Evolutionary conservation across 1,140 invertebrate species (phyloP).

Genomic region (Ostrea edulis): DNA sequence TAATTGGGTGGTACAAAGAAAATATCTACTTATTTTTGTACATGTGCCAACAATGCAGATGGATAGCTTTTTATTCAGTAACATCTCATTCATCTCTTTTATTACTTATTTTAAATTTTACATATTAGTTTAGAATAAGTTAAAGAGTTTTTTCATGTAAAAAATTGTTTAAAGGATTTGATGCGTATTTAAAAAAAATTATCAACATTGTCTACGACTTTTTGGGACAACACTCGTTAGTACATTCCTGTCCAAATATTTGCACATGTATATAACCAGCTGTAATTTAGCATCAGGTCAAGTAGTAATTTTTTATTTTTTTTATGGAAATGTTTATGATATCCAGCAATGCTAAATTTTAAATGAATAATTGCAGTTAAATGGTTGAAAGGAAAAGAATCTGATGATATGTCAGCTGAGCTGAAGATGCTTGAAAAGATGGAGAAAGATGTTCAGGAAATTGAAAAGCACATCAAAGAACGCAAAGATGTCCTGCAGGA

Average conservation of each 20-base stretch:
- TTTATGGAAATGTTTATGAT: background rate
- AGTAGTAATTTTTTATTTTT: background rate
- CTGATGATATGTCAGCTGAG: conserved; percentile 68
- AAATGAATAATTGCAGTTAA: background rate
- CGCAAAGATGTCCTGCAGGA: conserved; percentile 52
- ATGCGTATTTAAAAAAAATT: too few species aligned
- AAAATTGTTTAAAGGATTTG: too few species aligned
- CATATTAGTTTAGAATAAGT: too few species aligned
- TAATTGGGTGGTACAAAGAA: too few species aligned
- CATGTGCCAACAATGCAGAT: too few species aligned
- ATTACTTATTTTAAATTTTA: too few species aligned
- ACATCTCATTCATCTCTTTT: too few species aligned
- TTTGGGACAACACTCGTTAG: too few species aligned
- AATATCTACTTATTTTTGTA: too few species aligned
- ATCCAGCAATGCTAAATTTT: background rate
- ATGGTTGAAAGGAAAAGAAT: conserved; percentile 27
- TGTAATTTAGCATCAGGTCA: background rate
- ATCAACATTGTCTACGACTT: too few species aligned
- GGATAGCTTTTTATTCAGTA: too few species aligned
- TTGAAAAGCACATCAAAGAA: conserved; percentile 43
- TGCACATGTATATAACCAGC: background rate
- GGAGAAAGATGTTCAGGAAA: conserved; percentile 64
- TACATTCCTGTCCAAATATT: background rate
- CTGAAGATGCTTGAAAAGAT: conserved; percentile 70
- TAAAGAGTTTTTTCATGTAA: too few species aligned